phyloP scores from a whole-genome alignment of 2,797 vertebrate species.

The Triplophysa bombifrons region DNA sequence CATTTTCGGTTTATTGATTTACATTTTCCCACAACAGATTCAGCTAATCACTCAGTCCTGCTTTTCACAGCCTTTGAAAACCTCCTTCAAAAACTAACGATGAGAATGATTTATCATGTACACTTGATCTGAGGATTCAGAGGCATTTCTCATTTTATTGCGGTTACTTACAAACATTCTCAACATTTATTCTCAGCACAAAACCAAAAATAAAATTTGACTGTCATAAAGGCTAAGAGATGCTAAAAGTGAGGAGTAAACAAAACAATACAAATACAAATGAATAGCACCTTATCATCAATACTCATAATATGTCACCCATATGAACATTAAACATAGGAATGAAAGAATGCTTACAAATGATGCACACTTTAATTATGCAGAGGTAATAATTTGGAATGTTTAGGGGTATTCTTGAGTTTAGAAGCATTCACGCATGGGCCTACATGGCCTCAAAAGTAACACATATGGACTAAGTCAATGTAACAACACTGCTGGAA shows the following conservation, averaged over 20 bases:
- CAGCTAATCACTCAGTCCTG: neutral
- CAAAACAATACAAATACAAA: too few relatives aligned
- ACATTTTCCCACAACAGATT: neutral
- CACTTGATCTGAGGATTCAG: too few relatives aligned
- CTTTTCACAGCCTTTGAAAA: neutral
- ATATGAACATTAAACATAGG: neutral
- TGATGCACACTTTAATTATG: neutral
- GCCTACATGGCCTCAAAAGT: too few relatives aligned
- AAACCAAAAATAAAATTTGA: neutral
- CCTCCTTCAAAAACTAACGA: neutral
- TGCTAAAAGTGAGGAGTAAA: neutral
- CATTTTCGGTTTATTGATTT: neutral
- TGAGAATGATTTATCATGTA: too few relatives aligned
- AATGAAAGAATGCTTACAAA: neutral
- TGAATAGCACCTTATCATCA: too few relatives aligned
- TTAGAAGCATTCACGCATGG: too few relatives aligned
- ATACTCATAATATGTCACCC: too few relatives aligned
- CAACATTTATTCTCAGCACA: neutral
- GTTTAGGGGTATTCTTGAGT: too few relatives aligned
- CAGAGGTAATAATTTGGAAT: too few relatives aligned
- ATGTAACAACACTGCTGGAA: too few relatives aligned
- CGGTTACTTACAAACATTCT: neutral
- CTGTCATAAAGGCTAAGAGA: neutral
- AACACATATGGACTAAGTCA: too few relatives aligned
- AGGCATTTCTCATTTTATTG: too few relatives aligned